These are phyloP conservation scores for Palaemon carinicauda DNA, from an alignment of 1,140 invertebrate genomes.

Conservation along the genomic window DNA sequence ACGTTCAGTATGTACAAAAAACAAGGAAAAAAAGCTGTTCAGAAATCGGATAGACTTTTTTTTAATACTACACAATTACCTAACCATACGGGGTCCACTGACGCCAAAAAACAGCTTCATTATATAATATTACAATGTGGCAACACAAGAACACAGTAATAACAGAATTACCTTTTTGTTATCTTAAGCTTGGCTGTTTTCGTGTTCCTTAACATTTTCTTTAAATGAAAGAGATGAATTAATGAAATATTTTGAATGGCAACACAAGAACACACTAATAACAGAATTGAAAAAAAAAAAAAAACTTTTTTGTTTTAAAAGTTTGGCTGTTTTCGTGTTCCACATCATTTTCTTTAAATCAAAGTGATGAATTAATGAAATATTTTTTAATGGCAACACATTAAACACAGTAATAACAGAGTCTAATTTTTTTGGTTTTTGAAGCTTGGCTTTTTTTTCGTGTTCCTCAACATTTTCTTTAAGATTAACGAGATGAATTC, in stretches of 20 bases:
- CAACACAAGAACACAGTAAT: conserved; percentile 51
- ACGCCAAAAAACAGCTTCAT: conserved; percentile 48
- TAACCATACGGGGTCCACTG: conserved; percentile 56
- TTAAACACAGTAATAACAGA: conserved; percentile 47
- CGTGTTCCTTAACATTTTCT: background rate
- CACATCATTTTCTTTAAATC: too few relatives aligned
- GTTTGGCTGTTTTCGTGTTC: too few relatives aligned
- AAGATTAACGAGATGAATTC: background rate
- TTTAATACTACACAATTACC: conserved; percentile 55
- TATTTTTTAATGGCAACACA: conserved; percentile 56
- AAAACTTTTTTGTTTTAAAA: too few relatives aligned
- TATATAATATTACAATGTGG: conserved; percentile 56
- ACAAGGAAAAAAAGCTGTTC: conserved; percentile 45
- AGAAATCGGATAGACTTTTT: conserved; percentile 47
- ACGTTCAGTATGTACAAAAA: conserved; percentile 54
- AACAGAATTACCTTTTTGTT: conserved; percentile 33
- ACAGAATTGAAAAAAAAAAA: too few relatives aligned
- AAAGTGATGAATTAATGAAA: too few relatives aligned
- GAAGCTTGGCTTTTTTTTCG: conserved; percentile 1
- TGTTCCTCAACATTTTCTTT: background rate
- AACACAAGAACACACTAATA: too few relatives aligned
- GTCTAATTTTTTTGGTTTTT: conserved; percentile 11
- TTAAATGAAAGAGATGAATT: background rate
- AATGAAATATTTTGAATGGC: too few relatives aligned
- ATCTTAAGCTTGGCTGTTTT: conserved; percentile 15